Conservation (phyloP, 2,113 vertebrate species). For the Porphyrio hochstetteri region DNA sequence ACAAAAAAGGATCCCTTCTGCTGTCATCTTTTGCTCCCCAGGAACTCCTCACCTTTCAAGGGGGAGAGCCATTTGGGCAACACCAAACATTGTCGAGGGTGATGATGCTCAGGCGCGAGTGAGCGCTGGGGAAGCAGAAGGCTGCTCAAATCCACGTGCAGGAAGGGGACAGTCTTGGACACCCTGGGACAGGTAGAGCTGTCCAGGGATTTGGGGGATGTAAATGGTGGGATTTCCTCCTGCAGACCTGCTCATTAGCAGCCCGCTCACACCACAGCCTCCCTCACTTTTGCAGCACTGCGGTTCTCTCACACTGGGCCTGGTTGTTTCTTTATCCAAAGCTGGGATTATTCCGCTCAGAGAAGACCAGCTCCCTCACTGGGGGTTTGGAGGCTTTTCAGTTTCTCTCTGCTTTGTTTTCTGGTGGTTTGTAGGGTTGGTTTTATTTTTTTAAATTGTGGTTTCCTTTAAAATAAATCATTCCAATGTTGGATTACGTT, state of each 20-base stretch:
- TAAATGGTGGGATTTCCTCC: neutral
- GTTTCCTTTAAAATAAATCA: neutral
- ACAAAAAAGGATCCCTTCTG: neutral
- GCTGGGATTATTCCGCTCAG: neutral
- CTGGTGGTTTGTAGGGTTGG: neutral
- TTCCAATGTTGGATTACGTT: neutral
- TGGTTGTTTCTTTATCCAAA: neutral
- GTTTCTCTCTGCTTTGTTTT: neutral
- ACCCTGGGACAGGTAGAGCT: neutral
- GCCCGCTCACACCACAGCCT: neutral
- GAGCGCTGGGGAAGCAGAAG: neutral
- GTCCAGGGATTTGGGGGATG: neutral
- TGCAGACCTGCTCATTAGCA: neutral
- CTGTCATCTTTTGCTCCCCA: neutral
- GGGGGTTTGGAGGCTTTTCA: neutral
- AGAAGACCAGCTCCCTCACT: neutral
- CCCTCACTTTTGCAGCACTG: neutral
- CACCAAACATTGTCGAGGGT: neutral
- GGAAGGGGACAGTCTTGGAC: neutral
- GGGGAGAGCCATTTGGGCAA: neutral
- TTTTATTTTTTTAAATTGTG: neutral
- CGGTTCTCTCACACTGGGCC: neutral
- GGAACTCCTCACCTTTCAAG: neutral
- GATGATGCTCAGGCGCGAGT: rapidly evolving
- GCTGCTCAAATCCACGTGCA: neutral